Evolutionary conservation across 2,113 vertebrate species (phyloP), one percentile per base, ranked within the genome.

Genomic region (Alexandromys fortis): DNA sequence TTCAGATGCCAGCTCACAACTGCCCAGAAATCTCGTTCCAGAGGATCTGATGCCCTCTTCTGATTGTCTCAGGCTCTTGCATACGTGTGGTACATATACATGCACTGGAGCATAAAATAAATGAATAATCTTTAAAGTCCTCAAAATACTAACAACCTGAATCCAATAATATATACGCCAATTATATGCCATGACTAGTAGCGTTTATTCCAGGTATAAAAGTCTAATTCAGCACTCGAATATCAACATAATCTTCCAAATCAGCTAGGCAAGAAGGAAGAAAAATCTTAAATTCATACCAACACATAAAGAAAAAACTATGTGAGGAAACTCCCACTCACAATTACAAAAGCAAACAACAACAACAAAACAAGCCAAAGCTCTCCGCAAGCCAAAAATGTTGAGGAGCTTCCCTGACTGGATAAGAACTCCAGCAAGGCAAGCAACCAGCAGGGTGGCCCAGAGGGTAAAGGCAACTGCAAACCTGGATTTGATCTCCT

Each of bases 131-230:
- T 86, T 86, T 45, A 86, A 91, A 78, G 42, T 75, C 19, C 52
- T 96, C 30, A 82, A 96, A 79, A 88, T 79, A 76, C 95, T 92
- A 88, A 33, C 35, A 89, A 79, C 78, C 52, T 72, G 65, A 78
- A 90, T 79, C 30, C 52, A 89, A 81, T 58, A 91, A 35, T 67
- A 61, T 91, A n/a, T 70, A 58, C 82, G 76, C 55, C 16, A 96
- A 68, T 86, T 91, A 77, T 77, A 87, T 7, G 70, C 19, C 6
- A 73, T 91, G 65, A 61, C 9, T 55, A 63, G 47, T 89, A 45
- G 7, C 61, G 61, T 88, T 93, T 79, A 92, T 73, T 70, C 86
- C 28, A 76, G 7, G 14, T 88, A 61, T 81, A 7, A 35, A 58
- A 89, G 17, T 26, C 38, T 83, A 26, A 83, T 72, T 83, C 35